Base-by-base conservation (phyloP, 2,797 vertebrate genomes). In the Adelosebastes latens region DNA sequence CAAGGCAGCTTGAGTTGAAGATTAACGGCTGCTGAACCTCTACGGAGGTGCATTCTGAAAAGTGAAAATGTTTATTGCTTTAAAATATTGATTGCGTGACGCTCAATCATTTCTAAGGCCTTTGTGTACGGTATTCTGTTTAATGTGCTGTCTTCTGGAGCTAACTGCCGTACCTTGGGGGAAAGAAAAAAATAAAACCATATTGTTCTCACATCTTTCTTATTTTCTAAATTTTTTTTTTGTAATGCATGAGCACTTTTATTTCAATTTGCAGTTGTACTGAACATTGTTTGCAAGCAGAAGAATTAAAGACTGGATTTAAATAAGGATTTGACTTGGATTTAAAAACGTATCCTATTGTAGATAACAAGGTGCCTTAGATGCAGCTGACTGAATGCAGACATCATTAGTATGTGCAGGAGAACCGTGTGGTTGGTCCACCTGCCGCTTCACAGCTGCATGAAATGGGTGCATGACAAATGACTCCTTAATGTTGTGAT, bases 61-160 rank as follows among this genome's bases (percentile, higher is more conserved):
- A 80, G 16, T 59, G 66, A 86, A 89, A 77, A 70, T 74, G 87
- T 88, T 89, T 29, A 79, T 75, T 71, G 80, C 80, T 86, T 82
- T 88, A 79, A 82, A 83, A 84, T 80, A 63, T 84, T 67, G 86
- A 87, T 78, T 61, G 53, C 64, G 53, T 39, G 20, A 62, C 11
- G 62, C 61, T 73, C 73, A 34, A 12, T 86, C 69, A 72, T 76
- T 78, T 79, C 61, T 6, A 31, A 31, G 56, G 52, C 42, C 32
- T 82, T 61, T 65, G 53, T 79, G 69, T 63, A 4, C 7, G 8
- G 18, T 34, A 14, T 84, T 74, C 63, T 77, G 62, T 73, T 83
- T 69, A 79, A 80, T 77, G 63, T 68, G 66, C 76, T 2, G 22
- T 80, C 73, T 53, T 46, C 55, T 75, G 29, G 25, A 82, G 72